A percentile compares a stretch with the other conserved stretches of the same genome.
Evolutionary conservation across 1,140 invertebrate genomes (phyloP).

Genomic region (Sitodiplosis mosellana): DNA sequence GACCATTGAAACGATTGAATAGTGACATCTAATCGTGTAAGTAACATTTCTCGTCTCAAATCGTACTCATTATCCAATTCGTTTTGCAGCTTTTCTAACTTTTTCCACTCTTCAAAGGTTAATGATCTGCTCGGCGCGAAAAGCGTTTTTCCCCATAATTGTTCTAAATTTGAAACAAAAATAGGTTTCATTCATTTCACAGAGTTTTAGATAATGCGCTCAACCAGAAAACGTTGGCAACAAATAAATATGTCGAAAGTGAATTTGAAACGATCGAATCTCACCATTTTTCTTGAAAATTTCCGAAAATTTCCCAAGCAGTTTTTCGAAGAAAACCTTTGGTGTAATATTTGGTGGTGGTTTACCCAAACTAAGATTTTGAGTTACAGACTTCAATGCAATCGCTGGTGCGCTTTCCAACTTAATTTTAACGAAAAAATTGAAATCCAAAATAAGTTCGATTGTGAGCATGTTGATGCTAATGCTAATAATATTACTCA

Average conservation of each 20-base stretch:
- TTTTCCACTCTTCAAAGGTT: constrained; percentile 64
- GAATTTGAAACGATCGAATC: constrained; percentile 1
- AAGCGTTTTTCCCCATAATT: constrained; percentile 51
- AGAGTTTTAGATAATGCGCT: constrained; percentile 9
- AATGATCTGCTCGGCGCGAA: constrained; percentile 45
- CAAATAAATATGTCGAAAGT: too few relatives aligned
- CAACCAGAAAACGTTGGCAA: too few relatives aligned
- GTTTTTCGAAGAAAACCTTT: constrained; percentile 56
- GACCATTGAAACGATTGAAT: constrained; percentile 92
- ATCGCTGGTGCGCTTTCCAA: constrained; percentile 62
- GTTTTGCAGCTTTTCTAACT: constrained; percentile 44
- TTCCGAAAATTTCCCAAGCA: constrained; percentile 54
- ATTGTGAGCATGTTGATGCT: background rate
- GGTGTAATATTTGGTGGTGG: constrained; percentile 65
- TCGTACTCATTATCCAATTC: constrained; percentile 66
- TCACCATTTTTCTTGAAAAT: constrained; percentile 38
- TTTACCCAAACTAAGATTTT: constrained; percentile 62
- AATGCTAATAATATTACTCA: background rate
- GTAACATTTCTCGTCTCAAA: constrained; percentile 65
- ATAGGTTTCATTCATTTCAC: background rate
- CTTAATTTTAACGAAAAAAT: constrained; percentile 27
- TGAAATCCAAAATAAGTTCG: constrained; percentile 5
- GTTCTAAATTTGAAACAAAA: constrained; percentile 12
- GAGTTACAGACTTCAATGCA: constrained; percentile 55
- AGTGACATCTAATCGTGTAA: constrained; percentile 83